Evolutionary conservation across 1,140 invertebrate species (phyloP).

Genomic region (Macrocentrus cingulum): DNA sequence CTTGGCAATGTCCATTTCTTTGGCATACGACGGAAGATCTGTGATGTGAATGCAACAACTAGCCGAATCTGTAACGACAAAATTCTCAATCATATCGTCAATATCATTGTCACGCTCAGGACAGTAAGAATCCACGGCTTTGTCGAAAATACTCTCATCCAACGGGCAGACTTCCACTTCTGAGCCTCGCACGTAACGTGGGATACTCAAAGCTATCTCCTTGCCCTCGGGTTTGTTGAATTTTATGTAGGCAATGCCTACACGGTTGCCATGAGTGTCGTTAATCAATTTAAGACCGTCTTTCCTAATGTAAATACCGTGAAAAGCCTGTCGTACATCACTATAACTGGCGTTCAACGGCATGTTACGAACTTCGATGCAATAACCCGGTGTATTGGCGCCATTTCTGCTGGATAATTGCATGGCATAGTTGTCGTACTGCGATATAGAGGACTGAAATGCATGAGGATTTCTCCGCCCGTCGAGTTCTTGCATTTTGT

Average conservation of each 20-base stretch:
- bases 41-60: slow-evolving; percentile 66
- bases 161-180: slow-evolving; percentile 64
- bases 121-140: slow-evolving; percentile 66
- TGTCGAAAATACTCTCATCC: slow-evolving; percentile 67
- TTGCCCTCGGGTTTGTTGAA: slow-evolving; percentile 72
- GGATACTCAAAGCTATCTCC: slow-evolving; percentile 66
- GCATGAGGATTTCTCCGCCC: slow-evolving; percentile 65
- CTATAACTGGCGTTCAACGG: slow-evolving; percentile 69
- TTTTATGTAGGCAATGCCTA: slow-evolving; percentile 77
- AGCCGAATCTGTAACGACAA: slow-evolving; percentile 25
- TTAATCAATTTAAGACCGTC: slow-evolving; percentile 85
- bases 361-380: slow-evolving; percentile 73
- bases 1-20: slow-evolving; percentile 76
- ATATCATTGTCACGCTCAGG: slow-evolving; percentile 47
- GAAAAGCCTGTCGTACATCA: slow-evolving; percentile 80
- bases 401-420: slow-evolving; percentile 26
- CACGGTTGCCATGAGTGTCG: slow-evolving; percentile 75
- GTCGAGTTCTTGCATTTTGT: slow-evolving; percentile 60
- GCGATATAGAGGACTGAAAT: slow-evolving; percentile 51
- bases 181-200: slow-evolving; percentile 58
- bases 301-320: slow-evolving; percentile 74
- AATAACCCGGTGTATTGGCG: slow-evolving; percentile 54
- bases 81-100: slow-evolving; percentile 40
- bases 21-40: slow-evolving; percentile 73
- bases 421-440: slow-evolving; percentile 24